Percentiles rank a stretch among this genome's conserved stretches.
Conservation (phyloP, 2,888 invertebrate species). For the Argyra leucocephala region DNA sequence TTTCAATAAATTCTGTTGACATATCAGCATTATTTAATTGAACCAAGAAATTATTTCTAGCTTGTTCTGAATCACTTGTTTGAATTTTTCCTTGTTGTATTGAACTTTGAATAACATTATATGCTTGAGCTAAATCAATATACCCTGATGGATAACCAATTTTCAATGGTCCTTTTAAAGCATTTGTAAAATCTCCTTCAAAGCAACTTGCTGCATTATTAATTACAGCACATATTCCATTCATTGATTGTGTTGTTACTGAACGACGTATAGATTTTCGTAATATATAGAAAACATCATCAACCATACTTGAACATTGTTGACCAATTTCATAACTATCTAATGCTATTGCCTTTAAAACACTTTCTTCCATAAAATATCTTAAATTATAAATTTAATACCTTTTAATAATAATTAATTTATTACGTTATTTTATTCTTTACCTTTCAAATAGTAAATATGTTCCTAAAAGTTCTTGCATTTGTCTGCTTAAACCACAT, state of each 20-base stretch:
- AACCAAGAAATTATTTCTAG: slow-evolving; percentile 67
- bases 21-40: slow-evolving; percentile 80
- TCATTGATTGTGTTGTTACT: slow-evolving; percentile 82
- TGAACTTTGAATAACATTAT: slow-evolving; percentile 69
- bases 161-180: slow-evolving; percentile 62
- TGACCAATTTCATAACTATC: slow-evolving; percentile 64
- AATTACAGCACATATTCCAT: slow-evolving; percentile 91
- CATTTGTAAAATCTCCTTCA: slow-evolving; percentile 72
- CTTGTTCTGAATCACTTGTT: slow-evolving; percentile 68
- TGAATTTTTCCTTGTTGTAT: slow-evolving; percentile 72
- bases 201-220: slow-evolving; percentile 84
- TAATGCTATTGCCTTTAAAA: slow-evolving; percentile 78
- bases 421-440: slow-evolving; percentile 1
- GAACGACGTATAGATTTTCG: slow-evolving; percentile 91
- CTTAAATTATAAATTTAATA: slow-evolving; percentile 31
- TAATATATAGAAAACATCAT: slow-evolving; percentile 95
- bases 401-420: background rate
- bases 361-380: slow-evolving; percentile 90
- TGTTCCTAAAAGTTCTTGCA: slow-evolving; percentile 74
- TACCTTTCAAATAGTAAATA: slow-evolving; percentile 84
- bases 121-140: slow-evolving; percentile 69
- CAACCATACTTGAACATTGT: slow-evolving; percentile 83
- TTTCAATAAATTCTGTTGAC: slow-evolving; percentile 82
- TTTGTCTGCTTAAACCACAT: slow-evolving; percentile 63
- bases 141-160: slow-evolving; percentile 69